A percentile compares a stretch with the other conserved stretches of the same genome.
phyloP scores from a whole-genome alignment of 2,888 invertebrate species.

The Trissolcus brochymenae region DNA sequence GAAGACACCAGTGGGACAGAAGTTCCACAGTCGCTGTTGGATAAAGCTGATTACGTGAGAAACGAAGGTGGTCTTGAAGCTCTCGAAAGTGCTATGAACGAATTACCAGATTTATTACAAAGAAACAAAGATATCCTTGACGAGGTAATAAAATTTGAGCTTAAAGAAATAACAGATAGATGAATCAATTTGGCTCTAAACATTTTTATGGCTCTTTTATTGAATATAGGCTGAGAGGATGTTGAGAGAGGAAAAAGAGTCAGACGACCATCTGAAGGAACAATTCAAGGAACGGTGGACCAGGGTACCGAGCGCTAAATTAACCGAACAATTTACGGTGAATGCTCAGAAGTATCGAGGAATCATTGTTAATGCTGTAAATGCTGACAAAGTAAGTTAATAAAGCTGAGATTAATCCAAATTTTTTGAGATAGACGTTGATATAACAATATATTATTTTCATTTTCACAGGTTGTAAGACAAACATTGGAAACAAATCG shows the following conservation, averaged over 20 bases:
- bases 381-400: slow-evolving; percentile 79
- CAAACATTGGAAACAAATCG: slow-evolving; percentile 89
- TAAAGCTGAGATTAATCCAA: not conserved
- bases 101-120: slow-evolving; percentile 92
- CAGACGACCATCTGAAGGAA: slow-evolving; percentile 89
- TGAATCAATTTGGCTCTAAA: not conserved
- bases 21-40: slow-evolving; percentile 91
- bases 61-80: slow-evolving; percentile 86
- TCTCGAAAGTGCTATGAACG: slow-evolving; percentile 85
- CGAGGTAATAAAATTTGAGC: slow-evolving; percentile 80
- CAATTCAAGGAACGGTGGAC: slow-evolving; percentile 97
- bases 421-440: not conserved
- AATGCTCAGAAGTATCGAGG: slow-evolving; percentile 95
- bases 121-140: slow-evolving; percentile 96
- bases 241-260: slow-evolving; percentile 93
- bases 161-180: not conserved
- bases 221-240: slow-evolving; percentile 83
- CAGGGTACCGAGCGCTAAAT: slow-evolving; percentile 89
- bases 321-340: slow-evolving; percentile 92
- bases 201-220: not conserved
- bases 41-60: slow-evolving; percentile 88
- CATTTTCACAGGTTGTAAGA: slow-evolving; percentile 82
- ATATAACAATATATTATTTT: not conserved
- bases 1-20: slow-evolving; percentile 86
- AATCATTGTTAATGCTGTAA: slow-evolving; percentile 93